Conservation (phyloP, 2,113 vertebrate genomes). For the Pelvicachromis taeniatus region DNA sequence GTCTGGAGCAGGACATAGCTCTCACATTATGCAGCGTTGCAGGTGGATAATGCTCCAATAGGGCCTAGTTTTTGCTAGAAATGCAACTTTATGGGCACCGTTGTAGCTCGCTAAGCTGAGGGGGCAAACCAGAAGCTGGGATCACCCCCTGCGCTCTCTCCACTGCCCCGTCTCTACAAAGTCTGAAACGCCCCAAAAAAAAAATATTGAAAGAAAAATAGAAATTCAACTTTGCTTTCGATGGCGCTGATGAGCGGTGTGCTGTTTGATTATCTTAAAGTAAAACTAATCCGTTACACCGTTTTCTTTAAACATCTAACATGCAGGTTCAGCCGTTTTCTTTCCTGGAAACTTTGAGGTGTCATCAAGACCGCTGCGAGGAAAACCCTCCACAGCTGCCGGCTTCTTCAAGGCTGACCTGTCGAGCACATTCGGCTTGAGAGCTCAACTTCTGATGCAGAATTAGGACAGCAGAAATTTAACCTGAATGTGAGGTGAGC, state of each 20-base stretch:
- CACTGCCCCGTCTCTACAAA: neutral
- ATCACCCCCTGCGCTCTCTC: neutral
- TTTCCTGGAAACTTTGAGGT: too few relatives aligned
- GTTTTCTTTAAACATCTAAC: too few relatives aligned
- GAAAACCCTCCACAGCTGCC: neutral
- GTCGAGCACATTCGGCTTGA: neutral
- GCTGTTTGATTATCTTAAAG: neutral
- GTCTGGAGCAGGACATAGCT: neutral
- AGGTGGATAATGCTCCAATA: neutral
- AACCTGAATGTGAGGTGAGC: neutral
- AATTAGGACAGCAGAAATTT: neutral
- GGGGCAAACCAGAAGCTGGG: neutral
- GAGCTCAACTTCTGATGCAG: neutral
- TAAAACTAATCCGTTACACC: neutral
- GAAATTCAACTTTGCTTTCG: fast-evolving
- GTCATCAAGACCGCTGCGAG: too few relatives aligned
- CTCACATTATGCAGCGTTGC: neutral
- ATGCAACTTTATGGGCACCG: neutral
- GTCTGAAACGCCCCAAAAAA: fast-evolving
- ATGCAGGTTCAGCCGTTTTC: too few relatives aligned
- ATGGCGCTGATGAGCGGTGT: neutral
- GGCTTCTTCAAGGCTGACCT: neutral
- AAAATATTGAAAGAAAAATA: neutral
- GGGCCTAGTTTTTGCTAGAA: neutral
- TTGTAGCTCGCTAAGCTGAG: fast-evolving